Percentiles rank a stretch among this genome's conserved stretches.
Evolutionary conservation across 1,140 invertebrate species (phyloP).

Genomic region (Pseudomyrmex dendroicus): DNA sequence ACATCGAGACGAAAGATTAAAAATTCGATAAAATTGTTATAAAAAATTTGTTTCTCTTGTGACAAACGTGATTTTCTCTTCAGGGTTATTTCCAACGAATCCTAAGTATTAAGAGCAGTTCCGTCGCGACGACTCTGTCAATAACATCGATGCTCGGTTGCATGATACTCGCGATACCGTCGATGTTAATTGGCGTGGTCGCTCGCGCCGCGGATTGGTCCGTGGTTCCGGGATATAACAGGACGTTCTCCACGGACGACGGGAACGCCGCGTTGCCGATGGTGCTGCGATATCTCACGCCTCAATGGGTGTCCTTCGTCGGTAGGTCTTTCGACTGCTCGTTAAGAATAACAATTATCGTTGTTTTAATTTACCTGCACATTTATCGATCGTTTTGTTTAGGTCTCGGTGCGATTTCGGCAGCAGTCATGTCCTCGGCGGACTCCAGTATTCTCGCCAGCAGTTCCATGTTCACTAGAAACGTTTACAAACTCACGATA

Average conservation of each 20-base stretch:
- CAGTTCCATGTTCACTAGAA: slow-evolving; percentile 93
- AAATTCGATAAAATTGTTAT: too few species aligned
- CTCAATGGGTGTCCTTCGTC: slow-evolving; percentile 84
- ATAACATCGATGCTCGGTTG: slow-evolving; percentile 91
- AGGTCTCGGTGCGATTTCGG: slow-evolving; percentile 92
- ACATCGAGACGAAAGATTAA: too few species aligned
- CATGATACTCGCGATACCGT: slow-evolving; percentile 90
- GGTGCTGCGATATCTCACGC: slow-evolving; percentile 91
- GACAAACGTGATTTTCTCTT: slow-evolving; percentile 44
- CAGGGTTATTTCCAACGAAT: slow-evolving; percentile 94
- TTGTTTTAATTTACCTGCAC: too few species aligned
- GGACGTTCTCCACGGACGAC: slow-evolving; percentile 84
- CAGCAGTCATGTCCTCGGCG: slow-evolving; percentile 93
- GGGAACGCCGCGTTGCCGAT: slow-evolving; percentile 89
- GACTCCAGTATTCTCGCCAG: slow-evolving; percentile 92
- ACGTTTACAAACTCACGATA: slow-evolving; percentile 91
- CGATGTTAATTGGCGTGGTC: slow-evolving; percentile 91
- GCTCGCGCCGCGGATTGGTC: slow-evolving; percentile 90
- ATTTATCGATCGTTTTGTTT: not conserved
- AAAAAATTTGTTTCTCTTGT: too few species aligned
- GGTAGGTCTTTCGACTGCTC: slow-evolving; percentile 71
- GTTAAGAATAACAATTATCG: not conserved
- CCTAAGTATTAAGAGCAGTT: slow-evolving; percentile 90
- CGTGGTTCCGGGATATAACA: slow-evolving; percentile 82
- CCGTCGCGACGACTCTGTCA: slow-evolving; percentile 90